phyloP scores from a whole-genome alignment of 2,888 invertebrate genomes.

The Hedya salicella region DNA sequence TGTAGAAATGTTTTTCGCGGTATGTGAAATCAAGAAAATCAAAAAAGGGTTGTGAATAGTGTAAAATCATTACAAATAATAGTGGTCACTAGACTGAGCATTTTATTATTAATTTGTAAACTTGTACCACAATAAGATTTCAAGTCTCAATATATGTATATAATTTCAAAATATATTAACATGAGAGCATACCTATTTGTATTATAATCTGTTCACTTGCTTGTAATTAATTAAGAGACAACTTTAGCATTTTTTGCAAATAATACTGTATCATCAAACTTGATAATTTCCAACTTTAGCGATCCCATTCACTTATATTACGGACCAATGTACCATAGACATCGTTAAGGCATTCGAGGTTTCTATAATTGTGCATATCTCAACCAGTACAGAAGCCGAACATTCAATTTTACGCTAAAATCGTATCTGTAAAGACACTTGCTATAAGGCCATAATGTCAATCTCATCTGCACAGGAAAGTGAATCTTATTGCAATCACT shows the following conservation, averaged over 20 bases:
- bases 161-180: too few species aligned
- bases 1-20: too few species aligned
- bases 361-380: constrained; percentile 21
- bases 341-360: constrained; percentile 27
- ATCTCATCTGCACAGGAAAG: constrained; percentile 19
- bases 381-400: constrained; percentile 33
- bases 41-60: too few species aligned
- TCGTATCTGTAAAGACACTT: constrained; percentile 55
- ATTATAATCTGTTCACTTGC: too few species aligned
- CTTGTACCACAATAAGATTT: too few species aligned
- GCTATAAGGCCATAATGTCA: constrained; percentile 55
- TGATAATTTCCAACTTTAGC: neutral
- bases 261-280: constrained; percentile 14
- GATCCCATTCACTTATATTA: neutral
- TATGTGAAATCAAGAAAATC: too few species aligned
- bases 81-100: too few species aligned
- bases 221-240: neutral
- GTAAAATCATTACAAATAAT: too few species aligned
- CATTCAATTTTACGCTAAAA: constrained; percentile 50
- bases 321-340: constrained; percentile 13
- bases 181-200: too few species aligned
- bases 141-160: too few species aligned
- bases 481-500: constrained; percentile 27
- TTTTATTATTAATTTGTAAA: too few species aligned
- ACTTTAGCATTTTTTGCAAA: neutral